Evolutionary conservation across 1,140 invertebrate genomes (phyloP).

Genomic region (Macrobrachium nipponense): DNA sequence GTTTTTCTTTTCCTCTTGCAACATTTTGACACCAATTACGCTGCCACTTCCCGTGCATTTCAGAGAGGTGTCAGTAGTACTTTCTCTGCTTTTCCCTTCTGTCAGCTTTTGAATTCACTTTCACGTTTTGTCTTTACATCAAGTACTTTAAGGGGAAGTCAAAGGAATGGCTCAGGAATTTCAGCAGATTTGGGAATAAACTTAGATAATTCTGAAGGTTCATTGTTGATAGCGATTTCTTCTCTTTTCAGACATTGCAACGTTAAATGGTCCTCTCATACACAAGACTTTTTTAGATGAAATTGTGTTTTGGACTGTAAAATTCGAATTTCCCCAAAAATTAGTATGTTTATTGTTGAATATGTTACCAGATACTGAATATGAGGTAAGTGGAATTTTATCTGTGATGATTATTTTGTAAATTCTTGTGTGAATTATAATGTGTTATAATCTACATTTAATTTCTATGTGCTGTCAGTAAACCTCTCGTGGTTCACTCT

Average conservation of each 20-base stretch:
- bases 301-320: slow-evolving; percentile 97
- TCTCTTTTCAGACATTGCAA: slow-evolving; percentile 56
- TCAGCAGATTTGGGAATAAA: not conserved
- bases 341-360: slow-evolving; percentile 95
- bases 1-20: not conserved
- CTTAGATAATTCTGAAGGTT: not conserved
- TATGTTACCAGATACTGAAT: slow-evolving; percentile 93
- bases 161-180: too few relatives aligned
- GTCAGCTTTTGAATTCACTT: too few relatives aligned
- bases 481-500: too few relatives aligned
- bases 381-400: slow-evolving; percentile 78
- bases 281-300: slow-evolving; percentile 94
- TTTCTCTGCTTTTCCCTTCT: too few relatives aligned
- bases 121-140: too few relatives aligned
- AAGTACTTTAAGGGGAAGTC: too few relatives aligned
- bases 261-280: slow-evolving; percentile 46
- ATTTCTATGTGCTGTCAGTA: too few relatives aligned
- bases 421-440: too few relatives aligned
- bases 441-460: too few relatives aligned
- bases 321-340: slow-evolving; percentile 97
- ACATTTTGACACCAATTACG: not conserved
- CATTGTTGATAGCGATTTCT: not conserved
- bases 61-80: too few relatives aligned
- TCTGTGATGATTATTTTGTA: too few relatives aligned
- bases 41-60: not conserved